phyloP scores from a whole-genome alignment of 2,113 vertebrate species.

The Gasterosteus aculeatus region DNA sequence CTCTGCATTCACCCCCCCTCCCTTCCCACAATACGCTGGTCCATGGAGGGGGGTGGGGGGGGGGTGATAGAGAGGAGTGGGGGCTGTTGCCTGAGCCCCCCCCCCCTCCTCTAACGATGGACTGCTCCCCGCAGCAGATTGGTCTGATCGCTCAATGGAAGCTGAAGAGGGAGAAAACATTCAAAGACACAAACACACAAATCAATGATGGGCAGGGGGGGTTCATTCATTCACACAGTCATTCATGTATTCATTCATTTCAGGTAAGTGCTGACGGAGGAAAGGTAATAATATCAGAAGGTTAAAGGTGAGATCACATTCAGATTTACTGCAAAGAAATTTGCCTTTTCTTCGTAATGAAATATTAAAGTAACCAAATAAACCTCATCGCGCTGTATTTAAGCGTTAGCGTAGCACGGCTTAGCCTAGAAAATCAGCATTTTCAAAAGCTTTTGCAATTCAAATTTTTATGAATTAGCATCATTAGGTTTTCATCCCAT shows the following conservation, averaged over 20 bases:
- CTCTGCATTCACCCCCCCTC: slow-evolving; percentile 52
- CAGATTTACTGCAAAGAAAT: too few relatives aligned
- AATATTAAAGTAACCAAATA: too few relatives aligned
- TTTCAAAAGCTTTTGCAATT: not conserved
- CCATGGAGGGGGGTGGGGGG: slow-evolving; percentile 24
- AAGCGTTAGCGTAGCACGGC: not conserved
- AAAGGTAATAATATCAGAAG: not conserved
- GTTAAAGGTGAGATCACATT: too few relatives aligned
- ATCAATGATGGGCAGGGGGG: slow-evolving; percentile 40
- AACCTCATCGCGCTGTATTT: too few relatives aligned
- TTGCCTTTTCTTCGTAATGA: too few relatives aligned
- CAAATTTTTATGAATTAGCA: not conserved
- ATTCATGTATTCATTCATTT: slow-evolving; percentile 35
- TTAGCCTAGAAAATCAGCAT: not conserved
- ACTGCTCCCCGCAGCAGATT: slow-evolving; percentile 74
- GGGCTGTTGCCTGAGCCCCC: slow-evolving; percentile 34
- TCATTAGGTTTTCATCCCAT: not conserved
- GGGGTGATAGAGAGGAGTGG: slow-evolving; percentile 9
- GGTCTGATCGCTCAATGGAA: slow-evolving; percentile 73
- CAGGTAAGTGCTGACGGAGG: not conserved
- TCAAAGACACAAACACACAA: slow-evolving; percentile 60
- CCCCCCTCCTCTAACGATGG: slow-evolving; percentile 58
- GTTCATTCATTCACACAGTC: slow-evolving; percentile 20
- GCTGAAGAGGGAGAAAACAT: slow-evolving; percentile 30
- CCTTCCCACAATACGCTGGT: slow-evolving; percentile 31